A percentile compares a stretch with the other conserved stretches of the same genome.
These are phyloP conservation scores for Zaprionus nigranus DNA, from an alignment of 1,140 invertebrate species.

Conservation along the genomic window DNA sequence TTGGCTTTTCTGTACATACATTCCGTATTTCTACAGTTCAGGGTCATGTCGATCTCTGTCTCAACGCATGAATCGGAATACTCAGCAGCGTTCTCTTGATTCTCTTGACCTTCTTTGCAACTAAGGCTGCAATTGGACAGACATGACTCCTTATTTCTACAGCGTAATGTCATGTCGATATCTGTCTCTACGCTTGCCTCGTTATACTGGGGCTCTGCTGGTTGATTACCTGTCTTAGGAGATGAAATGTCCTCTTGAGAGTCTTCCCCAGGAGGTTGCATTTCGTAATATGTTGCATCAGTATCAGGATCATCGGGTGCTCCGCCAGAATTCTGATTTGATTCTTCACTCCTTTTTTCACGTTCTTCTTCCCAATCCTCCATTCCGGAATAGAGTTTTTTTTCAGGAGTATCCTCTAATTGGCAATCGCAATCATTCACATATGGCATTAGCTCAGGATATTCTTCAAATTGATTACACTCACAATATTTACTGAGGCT, in stretches of 20 bases:
- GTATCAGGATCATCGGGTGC: too few species aligned
- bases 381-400: too few species aligned
- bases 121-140: background rate
- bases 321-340: too few species aligned
- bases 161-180: background rate
- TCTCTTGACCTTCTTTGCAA: background rate
- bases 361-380: too few species aligned
- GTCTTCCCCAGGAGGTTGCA: too few species aligned
- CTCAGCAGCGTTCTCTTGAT: background rate
- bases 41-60: slow-evolving; percentile 39
- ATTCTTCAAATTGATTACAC: background rate
- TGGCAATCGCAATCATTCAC: too few species aligned
- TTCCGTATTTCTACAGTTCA: background rate
- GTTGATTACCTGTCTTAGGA: background rate
- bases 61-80: slow-evolving; percentile 20
- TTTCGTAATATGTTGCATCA: too few species aligned
- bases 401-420: too few species aligned
- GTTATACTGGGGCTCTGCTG: background rate
- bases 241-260: too few species aligned
- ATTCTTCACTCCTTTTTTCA: too few species aligned
- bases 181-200: slow-evolving; percentile 2
- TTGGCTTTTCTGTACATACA: background rate
- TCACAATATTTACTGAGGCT: too few species aligned
- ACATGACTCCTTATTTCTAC: background rate
- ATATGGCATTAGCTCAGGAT: background rate